A percentile compares a stretch with the other conserved stretches of the same genome.
phyloP scores from a whole-genome alignment of 2,888 invertebrate genomes.

The Amphipyra tragopoginis region DNA sequence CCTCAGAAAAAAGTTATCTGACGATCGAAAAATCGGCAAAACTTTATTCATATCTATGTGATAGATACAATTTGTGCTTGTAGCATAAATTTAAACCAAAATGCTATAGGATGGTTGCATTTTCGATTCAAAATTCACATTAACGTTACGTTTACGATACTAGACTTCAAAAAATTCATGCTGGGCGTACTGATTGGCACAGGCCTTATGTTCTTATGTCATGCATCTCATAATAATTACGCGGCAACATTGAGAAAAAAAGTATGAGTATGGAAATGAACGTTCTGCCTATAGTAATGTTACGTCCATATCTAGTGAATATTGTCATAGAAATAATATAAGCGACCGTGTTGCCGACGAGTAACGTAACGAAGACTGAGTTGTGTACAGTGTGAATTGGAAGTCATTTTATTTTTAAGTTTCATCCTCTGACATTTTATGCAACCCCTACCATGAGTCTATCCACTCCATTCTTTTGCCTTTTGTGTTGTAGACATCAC shows the following conservation, averaged over 20 bases:
- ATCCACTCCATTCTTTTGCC: constrained; percentile 24
- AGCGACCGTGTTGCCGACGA: constrained; percentile 57
- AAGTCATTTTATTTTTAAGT: constrained; percentile 63
- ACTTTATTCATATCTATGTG: too few relatives aligned
- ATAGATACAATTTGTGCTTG: too few relatives aligned
- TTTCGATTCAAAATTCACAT: too few relatives aligned
- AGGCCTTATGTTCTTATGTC: too few relatives aligned
- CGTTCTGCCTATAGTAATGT: constrained; percentile 59
- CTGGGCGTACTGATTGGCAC: too few relatives aligned
- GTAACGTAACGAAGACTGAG: constrained; percentile 76
- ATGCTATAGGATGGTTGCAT: too few relatives aligned
- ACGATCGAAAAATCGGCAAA: too few relatives aligned
- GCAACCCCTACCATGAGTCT: constrained; percentile 40
- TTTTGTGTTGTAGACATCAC: constrained; percentile 32
- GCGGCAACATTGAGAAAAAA: constrained; percentile 47
- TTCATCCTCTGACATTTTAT: constrained; percentile 53
- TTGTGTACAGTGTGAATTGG: constrained; percentile 69
- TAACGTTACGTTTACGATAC: too few relatives aligned
- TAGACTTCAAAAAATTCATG: too few relatives aligned
- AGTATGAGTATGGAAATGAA: constrained; percentile 36
- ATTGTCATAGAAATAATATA: constrained; percentile 53
- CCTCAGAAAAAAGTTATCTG: too few relatives aligned
- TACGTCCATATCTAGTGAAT: constrained; percentile 61
- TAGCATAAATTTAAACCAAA: too few relatives aligned
- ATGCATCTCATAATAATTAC: constrained; percentile 47